Base-by-base conservation (phyloP, 2,797 vertebrate genomes). In the Petrocephalus schoutedeni region DNA sequence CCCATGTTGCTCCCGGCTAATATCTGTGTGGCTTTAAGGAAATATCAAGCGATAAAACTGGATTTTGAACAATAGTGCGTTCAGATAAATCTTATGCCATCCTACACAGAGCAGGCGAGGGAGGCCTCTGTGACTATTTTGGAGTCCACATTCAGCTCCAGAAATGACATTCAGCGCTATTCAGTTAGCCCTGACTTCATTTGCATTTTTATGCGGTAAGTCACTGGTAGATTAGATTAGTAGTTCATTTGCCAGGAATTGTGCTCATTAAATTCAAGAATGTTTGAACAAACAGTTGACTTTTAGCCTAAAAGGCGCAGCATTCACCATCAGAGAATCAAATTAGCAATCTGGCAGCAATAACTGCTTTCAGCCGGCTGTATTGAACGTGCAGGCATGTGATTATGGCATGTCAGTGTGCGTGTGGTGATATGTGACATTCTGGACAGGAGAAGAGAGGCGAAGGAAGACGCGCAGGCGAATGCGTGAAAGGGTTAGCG, bases 211-310 rank as follows among this genome's bases (percentile, higher is more conserved):
- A 77, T 41, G 71, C 36, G 45, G 5, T 77, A 77, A 77, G 16
- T 77, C 71, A 77, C 36, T 77, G 8, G 36, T n/a, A 77, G 71
- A 77, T 45, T 77, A 77, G 71, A 77, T 77, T 77, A 77, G 36
- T 45, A 41, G 71, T 41, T 77, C 6, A 77, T 77, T 77, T 77
- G 1, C 36, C 71, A n/a, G 71, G 71, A 77, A 77, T 77, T 77
- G 14, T 32, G 16, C 32, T 77, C 71, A 45, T 77, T 77, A 77
- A 45, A 45, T 77, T 77, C 36, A 45, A 77, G 71, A n/a, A 77
- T 77, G 36, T 77, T 45, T 77, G 71, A 77, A 45, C 71, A 77
- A 45, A 77, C 36, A 45, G 32, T 77, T 77, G 71, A 77, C 32
- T 77, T 77, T 77, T 77, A 45, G 5, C 71, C 32, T 77, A n/a